Conservation (phyloP, 2,797 vertebrate genomes). For the Darevskia mixta region DNA sequence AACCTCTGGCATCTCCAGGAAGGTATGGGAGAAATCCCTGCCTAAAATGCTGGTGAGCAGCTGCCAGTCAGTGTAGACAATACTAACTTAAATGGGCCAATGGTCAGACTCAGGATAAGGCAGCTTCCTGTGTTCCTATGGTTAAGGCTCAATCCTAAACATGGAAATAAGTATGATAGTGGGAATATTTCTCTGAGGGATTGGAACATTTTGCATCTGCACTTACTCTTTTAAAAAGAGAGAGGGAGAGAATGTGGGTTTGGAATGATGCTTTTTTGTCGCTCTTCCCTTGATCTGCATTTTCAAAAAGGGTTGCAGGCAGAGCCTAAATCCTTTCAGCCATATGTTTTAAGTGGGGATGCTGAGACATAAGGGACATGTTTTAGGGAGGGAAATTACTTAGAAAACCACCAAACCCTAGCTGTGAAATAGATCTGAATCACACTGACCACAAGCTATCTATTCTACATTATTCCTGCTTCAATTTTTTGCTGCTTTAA, state of each 20-base stretch:
- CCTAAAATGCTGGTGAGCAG: too few species aligned
- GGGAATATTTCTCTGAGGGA: neutral
- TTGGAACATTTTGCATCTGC: neutral
- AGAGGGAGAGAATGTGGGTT: too few species aligned
- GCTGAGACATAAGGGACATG: constrained; percentile 14
- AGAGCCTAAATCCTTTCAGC: neutral
- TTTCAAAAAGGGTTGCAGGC: neutral
- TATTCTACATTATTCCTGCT: constrained; percentile 67
- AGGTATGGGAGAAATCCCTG: too few species aligned
- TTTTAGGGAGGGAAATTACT: constrained; percentile 21
- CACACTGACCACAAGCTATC: constrained; percentile 32
- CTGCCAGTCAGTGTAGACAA: too few species aligned
- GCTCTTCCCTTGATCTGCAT: neutral
- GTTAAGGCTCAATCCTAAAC: too few species aligned
- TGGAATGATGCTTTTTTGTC: neutral
- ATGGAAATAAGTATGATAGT: too few species aligned
- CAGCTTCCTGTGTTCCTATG: too few species aligned
- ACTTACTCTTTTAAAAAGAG: neutral
- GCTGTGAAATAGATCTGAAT: constrained; percentile 38
- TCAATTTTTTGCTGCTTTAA: constrained; percentile 47
- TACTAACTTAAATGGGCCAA: too few species aligned
- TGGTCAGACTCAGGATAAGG: too few species aligned
- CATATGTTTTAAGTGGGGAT: constrained; percentile 24
- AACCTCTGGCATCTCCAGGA: too few species aligned
- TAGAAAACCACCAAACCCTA: constrained; percentile 20